A percentile compares a stretch with the other conserved stretches of the same genome.
Conservation (phyloP, 2,888 invertebrate species). For the Rotaria magnacalcarata region DNA sequence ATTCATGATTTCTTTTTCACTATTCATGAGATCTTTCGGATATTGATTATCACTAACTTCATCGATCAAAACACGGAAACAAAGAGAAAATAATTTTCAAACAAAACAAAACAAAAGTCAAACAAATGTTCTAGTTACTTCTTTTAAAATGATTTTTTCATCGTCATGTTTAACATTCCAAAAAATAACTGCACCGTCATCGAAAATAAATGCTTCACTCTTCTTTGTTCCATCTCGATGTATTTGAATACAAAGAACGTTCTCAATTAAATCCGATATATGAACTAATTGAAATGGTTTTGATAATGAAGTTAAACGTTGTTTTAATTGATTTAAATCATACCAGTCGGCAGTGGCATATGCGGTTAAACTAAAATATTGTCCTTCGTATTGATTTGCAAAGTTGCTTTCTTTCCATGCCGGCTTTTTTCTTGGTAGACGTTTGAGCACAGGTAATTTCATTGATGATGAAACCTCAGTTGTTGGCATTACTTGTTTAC, state of each 20-base stretch:
- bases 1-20: conserved; percentile 41
- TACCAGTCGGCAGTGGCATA: conserved; percentile 44
- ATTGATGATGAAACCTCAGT: neutral
- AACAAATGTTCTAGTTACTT: neutral
- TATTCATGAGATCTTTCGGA: conserved; percentile 37
- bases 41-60: conserved; percentile 44
- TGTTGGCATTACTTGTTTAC: neutral
- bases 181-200: conserved; percentile 43
- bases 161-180: conserved; percentile 43
- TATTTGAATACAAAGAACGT: conserved; percentile 37
- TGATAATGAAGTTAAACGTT: conserved; percentile 2
- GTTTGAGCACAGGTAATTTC: neutral
- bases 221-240: neutral
- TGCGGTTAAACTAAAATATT: conserved; percentile 37
- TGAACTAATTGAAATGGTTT: neutral
- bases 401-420: neutral
- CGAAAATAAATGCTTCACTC: conserved; percentile 42
- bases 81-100: neutral
- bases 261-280: neutral
- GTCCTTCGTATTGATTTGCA: neutral
- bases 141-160: conserved; percentile 32
- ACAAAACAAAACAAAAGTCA: neutral
- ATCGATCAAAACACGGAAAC: neutral
- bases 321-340: conserved; percentile 40
- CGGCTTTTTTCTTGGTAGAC: neutral